Evolutionary conservation across 2,113 vertebrate genomes (phyloP), one percentile per base, ranked within the genome.

Genomic region (Oceanites oceanicus): DNA sequence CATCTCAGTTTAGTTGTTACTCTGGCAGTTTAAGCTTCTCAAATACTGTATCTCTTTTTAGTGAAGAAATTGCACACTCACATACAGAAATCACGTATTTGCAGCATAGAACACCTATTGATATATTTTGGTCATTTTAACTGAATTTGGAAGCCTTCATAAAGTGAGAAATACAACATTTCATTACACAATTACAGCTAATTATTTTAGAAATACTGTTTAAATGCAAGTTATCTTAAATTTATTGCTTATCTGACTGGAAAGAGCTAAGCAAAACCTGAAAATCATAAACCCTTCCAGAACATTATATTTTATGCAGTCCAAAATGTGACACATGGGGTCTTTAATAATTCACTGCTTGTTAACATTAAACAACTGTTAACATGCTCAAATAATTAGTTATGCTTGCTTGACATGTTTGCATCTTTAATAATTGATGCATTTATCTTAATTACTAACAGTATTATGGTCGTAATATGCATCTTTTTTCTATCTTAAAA

Each of bases 401-500:
- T 99, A 99, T 99, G 99, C 99, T 99, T 99, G 99, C 99, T 99
- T 99, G 99, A 99, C 99, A 99, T 99, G 99, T 99, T 99, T 99
- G 99, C 99, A 98, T 99, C 99, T 98, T 99, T 99, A 99, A 99
- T 99, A 99, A 99, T 99, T 99, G 99, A 99, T 99, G 99, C 98
- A 99, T 99, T 99, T 99, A 99, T 99, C 99, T 99, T 99, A 99
- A 99, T 99, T 99, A 99, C 99, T 99, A 99, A 99, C 99, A 98
- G 98, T 98, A 98, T 99, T 99, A 99, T 99, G 98, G 98, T 98
- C 97, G 81, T 98, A 98, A 99, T 98, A 98, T 97, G 98, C 98
- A 98, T 99, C 98, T 98, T 98, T 98, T 98, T 98, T 98, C 98
- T 96, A 98, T 98, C 98, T 98, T 98, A 98, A 98, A 98, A 99